These are phyloP conservation scores for Steinernema scapterisci DNA, from an alignment of 2,888 invertebrate species.

Conservation along the genomic window DNA sequence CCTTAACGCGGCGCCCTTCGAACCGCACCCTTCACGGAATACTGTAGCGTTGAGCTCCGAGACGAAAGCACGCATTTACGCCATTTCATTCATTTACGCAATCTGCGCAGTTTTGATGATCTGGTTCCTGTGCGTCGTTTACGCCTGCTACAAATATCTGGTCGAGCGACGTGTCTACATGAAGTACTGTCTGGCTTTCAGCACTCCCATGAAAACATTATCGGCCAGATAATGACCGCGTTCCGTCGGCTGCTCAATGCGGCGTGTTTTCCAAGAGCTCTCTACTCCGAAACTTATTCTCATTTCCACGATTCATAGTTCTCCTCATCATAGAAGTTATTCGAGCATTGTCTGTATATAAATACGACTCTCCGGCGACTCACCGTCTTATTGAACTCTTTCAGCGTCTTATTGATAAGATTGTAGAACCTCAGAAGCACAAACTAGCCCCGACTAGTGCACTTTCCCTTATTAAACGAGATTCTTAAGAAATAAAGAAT, in stretches of 20 bases:
- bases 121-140: conserved; percentile 63
- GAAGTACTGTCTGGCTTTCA: conserved; percentile 66
- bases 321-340: too few species aligned
- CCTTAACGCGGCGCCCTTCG: conserved; percentile 64
- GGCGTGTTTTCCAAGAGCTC: too few species aligned
- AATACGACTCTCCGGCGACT: background rate
- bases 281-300: too few species aligned
- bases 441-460: conserved; percentile 1
- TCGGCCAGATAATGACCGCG: background rate
- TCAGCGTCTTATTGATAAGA: background rate
- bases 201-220: conserved; percentile 66
- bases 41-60: conserved; percentile 59
- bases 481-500: too few species aligned
- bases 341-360: background rate
- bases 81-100: conserved; percentile 54
- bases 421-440: background rate
- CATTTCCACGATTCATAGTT: too few species aligned
- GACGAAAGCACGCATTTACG: conserved; percentile 57
- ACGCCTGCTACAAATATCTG: conserved; percentile 63
- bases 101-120: conserved; percentile 56
- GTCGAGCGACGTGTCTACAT: conserved; percentile 64
- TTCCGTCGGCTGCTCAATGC: too few species aligned
- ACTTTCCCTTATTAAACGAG: background rate
- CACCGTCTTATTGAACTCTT: too few species aligned
- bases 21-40: conserved; percentile 54